Conservation (phyloP, 1,140 invertebrate genomes). For the Drosophila pruinosa region DNA sequence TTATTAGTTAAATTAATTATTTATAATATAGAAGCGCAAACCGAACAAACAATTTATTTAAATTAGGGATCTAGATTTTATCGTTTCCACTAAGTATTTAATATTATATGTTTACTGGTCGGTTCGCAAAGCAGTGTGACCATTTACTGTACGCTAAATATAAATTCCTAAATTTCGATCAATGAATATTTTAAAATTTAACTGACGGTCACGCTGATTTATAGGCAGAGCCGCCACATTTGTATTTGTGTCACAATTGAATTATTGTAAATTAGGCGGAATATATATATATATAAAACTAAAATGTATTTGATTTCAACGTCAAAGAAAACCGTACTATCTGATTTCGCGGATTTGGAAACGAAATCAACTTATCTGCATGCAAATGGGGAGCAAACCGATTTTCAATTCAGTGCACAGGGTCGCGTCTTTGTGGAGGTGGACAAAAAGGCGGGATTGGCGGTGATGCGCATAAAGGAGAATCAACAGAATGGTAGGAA, state of each 20-base stretch:
- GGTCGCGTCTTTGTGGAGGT: slow-evolving; percentile 70
- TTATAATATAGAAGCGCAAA: neutral
- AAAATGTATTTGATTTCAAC: slow-evolving; percentile 76
- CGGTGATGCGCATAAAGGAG: slow-evolving; percentile 74
- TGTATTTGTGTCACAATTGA: neutral
- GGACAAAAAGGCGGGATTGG: slow-evolving; percentile 71
- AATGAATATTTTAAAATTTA: neutral
- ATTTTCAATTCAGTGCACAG: slow-evolving; percentile 76
- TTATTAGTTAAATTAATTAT: neutral
- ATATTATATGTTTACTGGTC: too few species aligned
- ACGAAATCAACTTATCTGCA: slow-evolving; percentile 68
- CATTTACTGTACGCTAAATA: neutral
- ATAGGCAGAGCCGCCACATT: slow-evolving; percentile 22
- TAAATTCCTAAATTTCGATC: too few species aligned
- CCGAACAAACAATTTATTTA: neutral
- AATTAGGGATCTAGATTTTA: too few species aligned
- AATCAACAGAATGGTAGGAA: slow-evolving; percentile 48
- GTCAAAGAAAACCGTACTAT: slow-evolving; percentile 68
- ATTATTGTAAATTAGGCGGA: neutral
- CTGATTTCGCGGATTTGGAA: slow-evolving; percentile 75
- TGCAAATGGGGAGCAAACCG: slow-evolving; percentile 58
- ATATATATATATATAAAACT: neutral
- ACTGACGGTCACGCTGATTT: neutral
- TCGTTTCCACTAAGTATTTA: neutral
- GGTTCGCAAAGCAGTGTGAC: neutral